Base-by-base conservation (phyloP, 2,797 vertebrate species). In the Aythya fuligula region DNA sequence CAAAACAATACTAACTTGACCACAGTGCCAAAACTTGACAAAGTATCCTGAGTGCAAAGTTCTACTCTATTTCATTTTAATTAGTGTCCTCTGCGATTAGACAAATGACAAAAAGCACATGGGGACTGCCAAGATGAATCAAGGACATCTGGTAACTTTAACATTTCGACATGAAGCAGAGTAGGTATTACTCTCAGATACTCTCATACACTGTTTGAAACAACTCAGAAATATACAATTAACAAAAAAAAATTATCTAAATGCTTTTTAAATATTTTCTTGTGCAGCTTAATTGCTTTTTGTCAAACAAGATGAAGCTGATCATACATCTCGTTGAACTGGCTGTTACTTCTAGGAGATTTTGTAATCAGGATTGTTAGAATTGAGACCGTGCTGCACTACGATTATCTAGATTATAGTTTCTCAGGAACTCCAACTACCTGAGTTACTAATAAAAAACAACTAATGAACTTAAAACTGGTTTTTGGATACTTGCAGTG, bases 121-220 rank as follows among this genome's bases (percentile, higher is more conserved):
- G 90, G 88, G 94, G 91, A 89, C 90, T 95, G 94, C 87, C 91
- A 91, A 88, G 93, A 94, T 94, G 80, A 94, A 96, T 95, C 91
- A 90, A 91, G 89, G 93, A 91, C 95, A 94, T 82, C 92, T 95
- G 95, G 90, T 94, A 92, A 95, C 73, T 95, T 91, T 66, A 95
- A 81, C 84, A 92, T 93, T 96, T 91, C 80, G 79, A 6, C 61
- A 76, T 32, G 87, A 92, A 90, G 25, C 69, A 65, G 86, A 76
- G 56, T 57, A 93, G 90, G 86, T 96, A 93, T 87, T 71, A 34
- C 60, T 82, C 64, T 80, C 72, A 87, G 57, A 87, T 56, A 65
- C 15, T 89, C 69, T 53, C 32, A 58, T 11, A 56, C n/a, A 67
- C 53, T 77, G 34, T 15, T 67, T 47, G 77, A 81, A 89, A 43